Conservation (phyloP, 2,888 invertebrate species). For the Limnephilus marmoratus region DNA sequence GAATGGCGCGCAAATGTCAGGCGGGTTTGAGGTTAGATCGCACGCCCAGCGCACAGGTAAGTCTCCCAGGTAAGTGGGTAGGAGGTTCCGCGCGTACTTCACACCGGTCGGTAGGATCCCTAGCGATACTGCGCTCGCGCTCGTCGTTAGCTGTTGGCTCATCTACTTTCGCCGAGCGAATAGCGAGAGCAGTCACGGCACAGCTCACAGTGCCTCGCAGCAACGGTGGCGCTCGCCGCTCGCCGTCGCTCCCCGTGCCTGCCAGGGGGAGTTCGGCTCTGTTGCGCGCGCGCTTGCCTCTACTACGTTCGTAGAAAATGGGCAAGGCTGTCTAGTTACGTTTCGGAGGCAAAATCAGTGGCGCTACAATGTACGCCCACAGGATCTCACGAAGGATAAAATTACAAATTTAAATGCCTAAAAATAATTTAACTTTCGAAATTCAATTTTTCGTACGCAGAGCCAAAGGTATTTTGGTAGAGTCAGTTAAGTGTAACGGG, state of each 20-base stretch:
- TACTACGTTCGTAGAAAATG: conserved; percentile 42
- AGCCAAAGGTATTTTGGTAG: conserved; percentile 26
- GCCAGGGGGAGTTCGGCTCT: conserved; percentile 35
- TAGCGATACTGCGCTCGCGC: conserved; percentile 18
- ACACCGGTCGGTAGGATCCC: conserved; percentile 41
- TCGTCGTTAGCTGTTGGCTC: conserved; percentile 51
- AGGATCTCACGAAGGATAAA: background rate
- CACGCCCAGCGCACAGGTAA: conserved; percentile 67
- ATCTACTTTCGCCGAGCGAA: conserved; percentile 72
- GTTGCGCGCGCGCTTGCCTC: conserved; percentile 49
- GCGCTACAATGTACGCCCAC: background rate
- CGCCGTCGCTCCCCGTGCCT: conserved; percentile 32
- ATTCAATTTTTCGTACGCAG: background rate
- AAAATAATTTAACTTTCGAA: background rate
- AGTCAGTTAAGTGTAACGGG: conserved; percentile 4
- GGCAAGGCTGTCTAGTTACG: conserved; percentile 5
- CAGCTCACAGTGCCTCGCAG: conserved; percentile 69
- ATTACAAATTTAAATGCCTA: background rate
- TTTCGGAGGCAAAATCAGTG: background rate
- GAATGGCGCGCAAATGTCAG: conserved; percentile 60
- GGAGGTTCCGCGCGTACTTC: conserved; percentile 71
- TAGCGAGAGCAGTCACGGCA: conserved; percentile 72
- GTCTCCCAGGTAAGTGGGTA: conserved; percentile 42
- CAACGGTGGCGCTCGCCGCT: conserved; percentile 71
- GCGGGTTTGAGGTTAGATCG: conserved; percentile 74